A percentile compares a stretch with the other conserved stretches of the same genome.
Evolutionary conservation across 2,113 vertebrate genomes (phyloP).

Genomic region (Saguinus imperator): DNA sequence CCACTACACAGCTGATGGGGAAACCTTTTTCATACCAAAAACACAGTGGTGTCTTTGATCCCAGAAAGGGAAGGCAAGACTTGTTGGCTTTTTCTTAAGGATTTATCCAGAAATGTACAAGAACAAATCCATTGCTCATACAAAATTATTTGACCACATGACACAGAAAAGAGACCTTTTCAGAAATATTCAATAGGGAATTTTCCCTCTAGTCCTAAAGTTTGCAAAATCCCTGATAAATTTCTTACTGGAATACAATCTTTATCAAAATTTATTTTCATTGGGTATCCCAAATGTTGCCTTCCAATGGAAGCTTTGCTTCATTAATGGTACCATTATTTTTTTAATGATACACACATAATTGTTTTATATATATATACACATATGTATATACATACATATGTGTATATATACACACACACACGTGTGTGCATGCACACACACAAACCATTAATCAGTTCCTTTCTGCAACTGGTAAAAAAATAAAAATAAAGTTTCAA

Average conservation of each 20-base stretch:
- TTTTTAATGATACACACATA: background rate
- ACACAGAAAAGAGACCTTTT: slow-evolving; percentile 63
- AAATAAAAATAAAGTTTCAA: background rate
- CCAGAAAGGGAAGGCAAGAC: slow-evolving; percentile 42
- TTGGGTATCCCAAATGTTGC: background rate
- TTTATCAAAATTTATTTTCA: slow-evolving; percentile 9
- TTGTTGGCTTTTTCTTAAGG: slow-evolving; percentile 59
- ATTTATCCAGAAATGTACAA: slow-evolving; percentile 63
- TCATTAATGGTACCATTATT: background rate
- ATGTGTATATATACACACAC: too few relatives aligned
- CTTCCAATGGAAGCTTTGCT: background rate
- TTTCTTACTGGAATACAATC: background rate
- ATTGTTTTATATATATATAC: background rate
- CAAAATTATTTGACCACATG: slow-evolving; percentile 51
- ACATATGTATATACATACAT: too few relatives aligned
- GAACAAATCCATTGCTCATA: slow-evolving; percentile 67
- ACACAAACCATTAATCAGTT: background rate
- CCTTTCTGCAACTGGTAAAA: background rate
- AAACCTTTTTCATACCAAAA: slow-evolving; percentile 73
- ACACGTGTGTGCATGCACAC: background rate
- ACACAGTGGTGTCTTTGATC: slow-evolving; percentile 71
- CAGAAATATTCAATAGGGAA: slow-evolving; percentile 60
- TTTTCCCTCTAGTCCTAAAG: slow-evolving; percentile 50
- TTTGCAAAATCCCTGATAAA: slow-evolving; percentile 1
- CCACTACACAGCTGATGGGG: slow-evolving; percentile 46